Evolutionary conservation across 2,113 vertebrate genomes (phyloP).

Genomic region (Gavialis gangeticus): DNA sequence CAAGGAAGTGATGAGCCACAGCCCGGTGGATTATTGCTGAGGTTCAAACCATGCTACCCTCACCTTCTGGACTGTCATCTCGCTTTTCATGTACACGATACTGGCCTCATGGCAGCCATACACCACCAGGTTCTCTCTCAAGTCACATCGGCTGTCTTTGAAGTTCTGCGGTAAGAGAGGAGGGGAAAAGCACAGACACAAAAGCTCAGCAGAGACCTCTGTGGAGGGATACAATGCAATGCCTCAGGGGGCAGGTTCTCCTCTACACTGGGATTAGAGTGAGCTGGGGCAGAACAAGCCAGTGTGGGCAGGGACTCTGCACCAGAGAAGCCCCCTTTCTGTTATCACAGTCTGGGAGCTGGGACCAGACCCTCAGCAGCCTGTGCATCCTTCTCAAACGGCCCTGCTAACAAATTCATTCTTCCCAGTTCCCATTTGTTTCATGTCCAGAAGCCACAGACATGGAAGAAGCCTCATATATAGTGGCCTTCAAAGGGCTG

Average conservation of each 20-base stretch:
- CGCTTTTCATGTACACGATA: conserved; percentile 34
- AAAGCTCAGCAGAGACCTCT: not conserved
- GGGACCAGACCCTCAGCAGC: not conserved
- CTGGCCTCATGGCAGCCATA: conserved; percentile 30
- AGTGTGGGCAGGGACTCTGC: rapidly evolving
- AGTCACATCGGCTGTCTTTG: conserved; percentile 61
- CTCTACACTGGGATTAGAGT: not conserved
- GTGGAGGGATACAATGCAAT: rapidly evolving
- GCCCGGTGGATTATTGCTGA: not conserved
- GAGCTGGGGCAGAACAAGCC: not conserved
- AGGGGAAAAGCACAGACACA: not conserved
- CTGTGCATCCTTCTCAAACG: not conserved
- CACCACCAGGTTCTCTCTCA: conserved; percentile 61
- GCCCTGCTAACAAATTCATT: not conserved
- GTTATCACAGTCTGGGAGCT: not conserved
- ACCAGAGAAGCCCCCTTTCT: not conserved
- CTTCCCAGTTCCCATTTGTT: not conserved
- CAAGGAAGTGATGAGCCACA: not conserved
- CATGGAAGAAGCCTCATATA: not conserved
- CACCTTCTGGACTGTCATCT: conserved; percentile 51
- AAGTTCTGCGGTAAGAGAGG: conserved; percentile 48
- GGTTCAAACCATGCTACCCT: not conserved
- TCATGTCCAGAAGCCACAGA: not conserved
- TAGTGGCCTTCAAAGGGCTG: not conserved
- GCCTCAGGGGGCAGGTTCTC: not conserved